Conservation (phyloP, 1,140 invertebrate species). For the Leguminivora glycinivorella region DNA sequence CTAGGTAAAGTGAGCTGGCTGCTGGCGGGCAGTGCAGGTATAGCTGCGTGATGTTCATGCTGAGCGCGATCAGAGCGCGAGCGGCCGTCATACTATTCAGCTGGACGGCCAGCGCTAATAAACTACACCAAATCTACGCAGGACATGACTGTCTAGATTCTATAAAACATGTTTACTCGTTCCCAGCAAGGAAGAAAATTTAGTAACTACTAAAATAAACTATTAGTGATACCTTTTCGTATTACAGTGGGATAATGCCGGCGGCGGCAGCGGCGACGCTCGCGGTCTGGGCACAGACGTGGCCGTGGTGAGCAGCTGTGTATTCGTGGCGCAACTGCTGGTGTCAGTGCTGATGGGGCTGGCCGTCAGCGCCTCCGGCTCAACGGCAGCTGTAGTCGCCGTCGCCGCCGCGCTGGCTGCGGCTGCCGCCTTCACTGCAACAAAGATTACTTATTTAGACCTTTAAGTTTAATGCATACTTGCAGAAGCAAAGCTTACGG, state of each 20-base stretch:
- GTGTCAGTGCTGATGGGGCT: constrained; percentile 92
- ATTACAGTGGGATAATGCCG: constrained; percentile 83
- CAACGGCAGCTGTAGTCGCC: constrained; percentile 92
- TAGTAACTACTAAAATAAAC: too few relatives aligned
- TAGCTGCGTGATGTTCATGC: constrained; percentile 91
- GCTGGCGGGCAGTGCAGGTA: constrained; percentile 95
- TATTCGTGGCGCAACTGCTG: constrained; percentile 96
- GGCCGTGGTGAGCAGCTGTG: constrained; percentile 96
- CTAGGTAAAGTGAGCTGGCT: too few relatives aligned
- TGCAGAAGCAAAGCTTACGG: too few relatives aligned
- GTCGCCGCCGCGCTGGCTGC: constrained; percentile 90
- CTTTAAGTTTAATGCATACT: constrained; percentile 81
- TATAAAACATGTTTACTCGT: too few relatives aligned
- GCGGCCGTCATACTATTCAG: constrained; percentile 93
- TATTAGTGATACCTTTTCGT: background rate
- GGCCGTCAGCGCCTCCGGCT: constrained; percentile 88
- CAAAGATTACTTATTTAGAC: constrained; percentile 93
- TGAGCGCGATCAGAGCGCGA: constrained; percentile 89
- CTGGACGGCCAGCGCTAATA: constrained; percentile 93
- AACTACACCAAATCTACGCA: too few relatives aligned
- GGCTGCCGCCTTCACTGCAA: constrained; percentile 90
- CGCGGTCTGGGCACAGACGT: constrained; percentile 96
- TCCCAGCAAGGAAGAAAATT: too few relatives aligned
- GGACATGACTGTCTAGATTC: too few relatives aligned
- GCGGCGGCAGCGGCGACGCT: constrained; percentile 75